These are phyloP conservation scores for Eudasyphora cyanicolor DNA, from an alignment of 2,888 invertebrate species.

Conservation along the genomic window DNA sequence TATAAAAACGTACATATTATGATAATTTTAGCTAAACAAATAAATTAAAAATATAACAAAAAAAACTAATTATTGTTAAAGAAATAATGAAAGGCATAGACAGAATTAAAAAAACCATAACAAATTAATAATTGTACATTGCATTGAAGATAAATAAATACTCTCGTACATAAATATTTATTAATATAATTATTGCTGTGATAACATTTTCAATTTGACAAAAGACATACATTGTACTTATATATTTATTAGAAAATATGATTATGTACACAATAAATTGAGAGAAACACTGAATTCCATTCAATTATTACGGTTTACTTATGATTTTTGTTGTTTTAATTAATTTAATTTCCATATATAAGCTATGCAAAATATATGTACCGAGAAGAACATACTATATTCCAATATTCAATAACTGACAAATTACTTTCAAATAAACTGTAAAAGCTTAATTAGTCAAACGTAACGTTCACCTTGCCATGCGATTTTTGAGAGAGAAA, in stretches of 20 bases:
- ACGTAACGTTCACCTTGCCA: too few species aligned
- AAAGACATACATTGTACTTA: slow-evolving; percentile 29
- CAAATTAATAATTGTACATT: slow-evolving; percentile 44
- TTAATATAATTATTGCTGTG: slow-evolving; percentile 78
- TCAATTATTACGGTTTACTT: background rate
- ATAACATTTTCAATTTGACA: slow-evolving; percentile 77
- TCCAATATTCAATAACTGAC: too few species aligned
- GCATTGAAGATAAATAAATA: slow-evolving; percentile 2
- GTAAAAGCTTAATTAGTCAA: too few species aligned
- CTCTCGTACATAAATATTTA: slow-evolving; percentile 31
- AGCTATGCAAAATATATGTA: too few species aligned
- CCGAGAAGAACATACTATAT: too few species aligned
- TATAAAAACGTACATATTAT: background rate
- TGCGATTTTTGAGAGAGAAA: too few species aligned
- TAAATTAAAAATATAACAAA: slow-evolving; percentile 29
- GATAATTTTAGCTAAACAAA: slow-evolving; percentile 32
- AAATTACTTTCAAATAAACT: too few species aligned
- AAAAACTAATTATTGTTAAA: slow-evolving; percentile 28
- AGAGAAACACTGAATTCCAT: slow-evolving; percentile 19
- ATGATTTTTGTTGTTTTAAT: too few species aligned
- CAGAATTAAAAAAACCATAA: slow-evolving; percentile 22
- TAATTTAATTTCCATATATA: background rate
- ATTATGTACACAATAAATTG: slow-evolving; percentile 6
- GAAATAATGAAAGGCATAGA: slow-evolving; percentile 48
- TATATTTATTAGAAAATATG: slow-evolving; percentile 19